These are phyloP conservation scores for Coelinius sp. DNA, from an alignment of 2,888 invertebrate species.

Conservation along the genomic window DNA sequence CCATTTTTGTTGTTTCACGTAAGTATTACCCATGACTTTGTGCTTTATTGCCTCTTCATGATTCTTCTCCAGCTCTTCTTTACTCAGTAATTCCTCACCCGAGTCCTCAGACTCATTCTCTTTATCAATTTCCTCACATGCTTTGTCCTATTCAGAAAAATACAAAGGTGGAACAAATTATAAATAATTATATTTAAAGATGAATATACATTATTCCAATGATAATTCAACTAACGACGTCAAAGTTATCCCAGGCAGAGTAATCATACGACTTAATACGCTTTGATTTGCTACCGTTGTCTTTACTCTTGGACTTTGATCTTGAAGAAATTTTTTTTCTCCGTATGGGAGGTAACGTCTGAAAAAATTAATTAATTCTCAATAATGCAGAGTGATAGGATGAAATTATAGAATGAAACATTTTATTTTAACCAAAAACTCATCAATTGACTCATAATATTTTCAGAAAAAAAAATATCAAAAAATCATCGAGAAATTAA, in stretches of 20 bases:
- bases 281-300: slow-evolving; percentile 61
- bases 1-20: slow-evolving; percentile 85
- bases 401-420: background rate
- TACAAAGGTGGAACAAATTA: background rate
- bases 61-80: slow-evolving; percentile 72
- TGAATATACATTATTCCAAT: slow-evolving; percentile 23
- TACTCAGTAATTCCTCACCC: slow-evolving; percentile 71
- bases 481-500: too few relatives aligned
- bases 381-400: background rate
- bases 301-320: slow-evolving; percentile 50
- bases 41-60: slow-evolving; percentile 78
- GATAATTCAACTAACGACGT: slow-evolving; percentile 74
- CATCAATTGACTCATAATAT: too few relatives aligned
- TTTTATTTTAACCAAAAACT: background rate
- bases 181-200: slow-evolving; percentile 24
- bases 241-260: slow-evolving; percentile 84
- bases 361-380: slow-evolving; percentile 22
- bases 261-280: slow-evolving; percentile 79
- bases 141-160: slow-evolving; percentile 73
- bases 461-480: too few relatives aligned
- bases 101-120: slow-evolving; percentile 61
- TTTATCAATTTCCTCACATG: slow-evolving; percentile 73
- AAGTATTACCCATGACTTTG: slow-evolving; percentile 87
- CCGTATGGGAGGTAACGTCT: slow-evolving; percentile 74
- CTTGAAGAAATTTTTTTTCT: slow-evolving; percentile 65